Conservation (phyloP, 2,113 vertebrate genomes). For the Bettongia penicillata region DNA sequence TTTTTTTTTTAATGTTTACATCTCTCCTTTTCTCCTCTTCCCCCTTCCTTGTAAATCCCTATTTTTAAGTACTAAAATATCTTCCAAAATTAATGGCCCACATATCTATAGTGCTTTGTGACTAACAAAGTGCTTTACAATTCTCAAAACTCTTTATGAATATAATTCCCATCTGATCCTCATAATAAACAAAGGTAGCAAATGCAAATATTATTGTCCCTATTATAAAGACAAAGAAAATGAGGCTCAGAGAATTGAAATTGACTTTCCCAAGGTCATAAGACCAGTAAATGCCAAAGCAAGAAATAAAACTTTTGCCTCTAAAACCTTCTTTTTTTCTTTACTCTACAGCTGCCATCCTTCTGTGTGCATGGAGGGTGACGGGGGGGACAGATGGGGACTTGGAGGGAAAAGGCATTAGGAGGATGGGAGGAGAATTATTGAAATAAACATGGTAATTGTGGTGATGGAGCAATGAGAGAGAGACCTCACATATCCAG, state of each 20-base stretch:
- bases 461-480: conserved; percentile 39
- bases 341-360: not conserved
- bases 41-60: not conserved
- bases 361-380: not conserved
- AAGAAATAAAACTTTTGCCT: not conserved
- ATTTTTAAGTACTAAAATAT: not conserved
- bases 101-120: not conserved
- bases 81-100: not conserved
- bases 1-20: not conserved
- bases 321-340: not conserved
- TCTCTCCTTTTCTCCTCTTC: not conserved
- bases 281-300: not conserved
- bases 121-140: not conserved
- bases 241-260: not conserved
- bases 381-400: not conserved
- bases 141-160: not conserved
- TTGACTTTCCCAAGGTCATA: not conserved
- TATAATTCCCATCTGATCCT: not conserved
- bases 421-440: not conserved
- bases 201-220: not conserved
- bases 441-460: not conserved
- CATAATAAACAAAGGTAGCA: not conserved
- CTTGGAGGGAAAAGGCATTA: conserved; percentile 3
- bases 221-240: not conserved
- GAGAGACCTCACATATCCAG: not conserved